Conservation (phyloP, 2,888 invertebrate species). For the Megaustenia siamemsis region DNA sequence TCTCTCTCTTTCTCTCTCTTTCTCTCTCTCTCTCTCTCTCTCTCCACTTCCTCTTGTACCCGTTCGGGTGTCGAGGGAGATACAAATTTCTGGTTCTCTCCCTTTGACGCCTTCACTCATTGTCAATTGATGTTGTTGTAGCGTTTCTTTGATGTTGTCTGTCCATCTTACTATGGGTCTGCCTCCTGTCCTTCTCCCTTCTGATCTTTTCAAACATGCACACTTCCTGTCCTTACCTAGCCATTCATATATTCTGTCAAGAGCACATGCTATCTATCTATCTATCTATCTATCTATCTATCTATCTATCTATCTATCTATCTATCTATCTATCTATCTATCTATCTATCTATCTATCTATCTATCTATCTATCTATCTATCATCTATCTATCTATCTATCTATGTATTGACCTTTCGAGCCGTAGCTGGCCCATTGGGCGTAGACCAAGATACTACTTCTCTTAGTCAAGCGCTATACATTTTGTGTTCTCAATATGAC, state of each 20-base stretch:
- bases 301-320: constrained; percentile 9
- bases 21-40: constrained; percentile 12
- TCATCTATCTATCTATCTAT: constrained; percentile 9
- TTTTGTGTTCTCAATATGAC: too few relatives aligned
- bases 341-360: constrained; percentile 9
- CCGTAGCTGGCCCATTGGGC: too few relatives aligned
- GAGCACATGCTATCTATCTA: not conserved
- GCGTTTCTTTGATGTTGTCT: too few relatives aligned
- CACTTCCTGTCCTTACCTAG: not conserved
- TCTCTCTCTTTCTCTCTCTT: constrained; percentile 10
- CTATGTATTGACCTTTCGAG: not conserved
- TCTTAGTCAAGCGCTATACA: too few relatives aligned
- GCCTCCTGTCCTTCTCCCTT: too few relatives aligned
- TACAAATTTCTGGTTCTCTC: too few relatives aligned
- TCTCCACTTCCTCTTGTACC: not conserved
- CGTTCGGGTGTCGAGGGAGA: too few relatives aligned
- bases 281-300: constrained; percentile 9
- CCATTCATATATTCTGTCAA: not conserved
- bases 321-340: constrained; percentile 9
- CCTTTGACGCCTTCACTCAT: too few relatives aligned
- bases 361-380: constrained; percentile 4
- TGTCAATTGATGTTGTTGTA: too few relatives aligned
- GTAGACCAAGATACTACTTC: too few relatives aligned
- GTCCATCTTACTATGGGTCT: too few relatives aligned
- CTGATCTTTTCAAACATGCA: not conserved